Evolutionary conservation across 2,888 invertebrate species (phyloP).

Genomic region (Pyrochroa serraticornis): DNA sequence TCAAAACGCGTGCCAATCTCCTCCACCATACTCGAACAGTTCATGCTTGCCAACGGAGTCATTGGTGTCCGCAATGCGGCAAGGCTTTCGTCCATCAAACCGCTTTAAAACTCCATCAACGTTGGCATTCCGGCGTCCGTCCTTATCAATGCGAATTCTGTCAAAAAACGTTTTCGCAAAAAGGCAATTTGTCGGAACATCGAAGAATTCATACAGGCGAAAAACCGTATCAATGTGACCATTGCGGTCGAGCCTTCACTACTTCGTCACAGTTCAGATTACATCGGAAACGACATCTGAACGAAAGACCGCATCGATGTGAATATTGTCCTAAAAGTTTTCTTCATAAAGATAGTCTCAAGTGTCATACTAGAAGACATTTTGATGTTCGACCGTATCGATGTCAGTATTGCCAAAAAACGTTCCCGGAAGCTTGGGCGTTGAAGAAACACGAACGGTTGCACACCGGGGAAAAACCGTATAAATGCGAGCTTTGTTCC

Average conservation of each 20-base stretch:
- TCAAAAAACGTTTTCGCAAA: conserved; percentile 76
- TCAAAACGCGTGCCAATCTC: conserved; percentile 75
- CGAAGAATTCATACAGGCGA: conserved; percentile 78
- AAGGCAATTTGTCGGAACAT: conserved; percentile 79
- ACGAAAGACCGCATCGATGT: conserved; percentile 65
- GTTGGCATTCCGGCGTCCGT: conserved; percentile 73
- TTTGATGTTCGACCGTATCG: conserved; percentile 68
- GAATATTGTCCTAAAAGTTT: conserved; percentile 65
- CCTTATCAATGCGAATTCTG: conserved; percentile 73
- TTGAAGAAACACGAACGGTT: conserved; percentile 68
- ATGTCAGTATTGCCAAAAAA: conserved; percentile 64
- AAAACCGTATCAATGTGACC: conserved; percentile 74
- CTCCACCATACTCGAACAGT: conserved; percentile 71
- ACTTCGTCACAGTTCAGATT: conserved; percentile 75
- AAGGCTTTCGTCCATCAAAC: conserved; percentile 79
- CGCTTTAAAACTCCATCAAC: conserved; percentile 75
- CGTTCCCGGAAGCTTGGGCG: conserved; percentile 71
- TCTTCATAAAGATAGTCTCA: conserved; percentile 67
- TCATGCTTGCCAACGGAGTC: conserved; percentile 69
- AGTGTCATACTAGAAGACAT: conserved; percentile 71
- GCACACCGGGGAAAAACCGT: conserved; percentile 74
- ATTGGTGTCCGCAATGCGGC: conserved; percentile 70
- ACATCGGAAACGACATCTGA: conserved; percentile 65
- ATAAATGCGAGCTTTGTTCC: conserved; percentile 72
- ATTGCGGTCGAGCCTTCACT: conserved; percentile 72